Evolutionary conservation across 2,888 invertebrate genomes (phyloP).

Genomic region (Caradrina kadenii): DNA sequence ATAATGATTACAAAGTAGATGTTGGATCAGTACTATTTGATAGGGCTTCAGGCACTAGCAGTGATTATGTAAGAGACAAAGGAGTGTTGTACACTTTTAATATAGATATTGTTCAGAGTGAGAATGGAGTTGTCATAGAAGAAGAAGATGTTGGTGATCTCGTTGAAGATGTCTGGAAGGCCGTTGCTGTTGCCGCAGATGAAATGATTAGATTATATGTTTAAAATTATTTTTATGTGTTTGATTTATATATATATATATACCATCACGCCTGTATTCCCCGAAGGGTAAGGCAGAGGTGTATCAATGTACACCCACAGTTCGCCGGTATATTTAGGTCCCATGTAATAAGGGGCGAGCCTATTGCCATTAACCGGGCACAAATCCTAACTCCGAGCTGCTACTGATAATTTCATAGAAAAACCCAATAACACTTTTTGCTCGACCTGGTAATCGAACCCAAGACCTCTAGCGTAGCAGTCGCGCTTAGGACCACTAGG

Average conservation of each 20-base stretch:
- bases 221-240: conserved; percentile 4
- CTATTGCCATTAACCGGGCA: too few relatives aligned
- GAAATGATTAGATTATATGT: conserved; percentile 56
- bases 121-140: conserved; percentile 76
- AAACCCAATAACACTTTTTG: too few relatives aligned
- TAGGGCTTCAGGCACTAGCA: conserved; percentile 81
- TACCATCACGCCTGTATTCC: too few relatives aligned
- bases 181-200: conserved; percentile 73
- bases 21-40: conserved; percentile 76
- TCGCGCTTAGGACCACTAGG: too few relatives aligned
- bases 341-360: too few relatives aligned
- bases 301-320: too few relatives aligned
- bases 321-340: too few relatives aligned
- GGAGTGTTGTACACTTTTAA: conserved; percentile 77
- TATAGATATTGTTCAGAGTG: conserved; percentile 76
- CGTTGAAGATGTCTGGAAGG: conserved; percentile 80
- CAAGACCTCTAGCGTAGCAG: too few relatives aligned
- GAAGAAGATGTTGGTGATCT: conserved; percentile 73
- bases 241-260: neutral
- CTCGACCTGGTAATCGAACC: too few relatives aligned
- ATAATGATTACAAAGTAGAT: conserved; percentile 72
- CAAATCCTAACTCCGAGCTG: too few relatives aligned
- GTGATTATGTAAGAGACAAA: conserved; percentile 76
- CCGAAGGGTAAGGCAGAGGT: too few relatives aligned
- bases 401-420: too few relatives aligned